These are phyloP conservation scores for Ennomos erosarius DNA, from an alignment of 2,888 invertebrate genomes.

Conservation along the genomic window DNA sequence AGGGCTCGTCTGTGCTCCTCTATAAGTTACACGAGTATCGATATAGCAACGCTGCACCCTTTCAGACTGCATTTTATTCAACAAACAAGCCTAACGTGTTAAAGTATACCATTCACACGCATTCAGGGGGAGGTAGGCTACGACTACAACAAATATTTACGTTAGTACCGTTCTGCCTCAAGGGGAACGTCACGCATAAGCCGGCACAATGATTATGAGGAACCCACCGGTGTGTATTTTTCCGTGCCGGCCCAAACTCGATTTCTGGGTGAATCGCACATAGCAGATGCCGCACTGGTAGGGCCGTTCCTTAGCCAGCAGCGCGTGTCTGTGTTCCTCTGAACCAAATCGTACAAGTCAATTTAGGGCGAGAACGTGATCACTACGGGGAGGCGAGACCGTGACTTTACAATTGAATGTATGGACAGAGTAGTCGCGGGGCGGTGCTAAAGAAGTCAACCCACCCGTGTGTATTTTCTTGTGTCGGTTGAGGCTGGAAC, in stretches of 20 bases:
- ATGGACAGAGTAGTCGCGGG: conserved; percentile 55
- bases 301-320: conserved; percentile 81
- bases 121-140: conserved; percentile 81
- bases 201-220: conserved; percentile 61
- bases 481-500: conserved; percentile 89
- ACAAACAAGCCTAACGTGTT: conserved; percentile 60
- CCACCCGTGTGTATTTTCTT: conserved; percentile 89
- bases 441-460: conserved; percentile 65
- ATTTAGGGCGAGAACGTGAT: conserved; percentile 47
- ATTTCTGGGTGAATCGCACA: conserved; percentile 88
- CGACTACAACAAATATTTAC: conserved; percentile 50
- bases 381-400: conserved; percentile 50
- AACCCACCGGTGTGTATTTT: conserved; percentile 87
- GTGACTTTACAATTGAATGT: conserved; percentile 41
- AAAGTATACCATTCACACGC: conserved; percentile 73
- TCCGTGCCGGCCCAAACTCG: conserved; percentile 88
- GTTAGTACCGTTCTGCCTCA: conserved; percentile 76
- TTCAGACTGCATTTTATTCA: conserved; percentile 64
- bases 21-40: conserved; percentile 83
- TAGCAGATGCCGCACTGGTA: conserved; percentile 88
- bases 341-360: conserved; percentile 73
- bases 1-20: conserved; percentile 86
- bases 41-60: conserved; percentile 78
- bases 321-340: conserved; percentile 79
- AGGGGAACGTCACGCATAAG: conserved; percentile 68